These are phyloP conservation scores for Hemicordylus capensis DNA, from an alignment of 2,113 vertebrate species.

Conservation along the genomic window DNA sequence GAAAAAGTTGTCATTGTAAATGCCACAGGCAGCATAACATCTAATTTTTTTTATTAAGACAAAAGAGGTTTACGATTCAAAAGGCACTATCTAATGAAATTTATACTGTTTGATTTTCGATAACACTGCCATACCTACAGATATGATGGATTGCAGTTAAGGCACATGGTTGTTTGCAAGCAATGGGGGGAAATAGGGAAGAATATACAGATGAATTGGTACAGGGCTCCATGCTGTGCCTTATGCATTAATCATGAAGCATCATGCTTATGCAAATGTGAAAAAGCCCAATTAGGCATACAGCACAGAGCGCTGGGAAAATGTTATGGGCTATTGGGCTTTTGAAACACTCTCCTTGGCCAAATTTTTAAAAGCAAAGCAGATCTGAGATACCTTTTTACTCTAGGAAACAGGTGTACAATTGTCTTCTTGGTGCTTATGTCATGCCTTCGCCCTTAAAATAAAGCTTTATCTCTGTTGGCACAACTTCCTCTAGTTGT, in stretches of 20 bases:
- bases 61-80: constrained; percentile 37
- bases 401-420: constrained; percentile 74
- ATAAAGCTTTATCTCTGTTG: constrained; percentile 71
- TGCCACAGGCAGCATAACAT: not conserved
- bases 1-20: not conserved
- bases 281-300: constrained; percentile 72
- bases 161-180: constrained; percentile 54
- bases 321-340: constrained; percentile 68
- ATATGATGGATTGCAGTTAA: constrained; percentile 45
- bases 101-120: constrained; percentile 43
- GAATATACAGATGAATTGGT: constrained; percentile 56
- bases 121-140: constrained; percentile 33
- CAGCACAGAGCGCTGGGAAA: constrained; percentile 69
- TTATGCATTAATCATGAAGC: constrained; percentile 79
- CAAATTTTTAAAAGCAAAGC: constrained; percentile 75
- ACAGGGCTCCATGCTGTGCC: constrained; percentile 60
- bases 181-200: constrained; percentile 24
- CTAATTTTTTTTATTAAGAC: constrained; percentile 39
- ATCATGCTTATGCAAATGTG: constrained; percentile 73
- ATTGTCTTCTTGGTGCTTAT: constrained; percentile 70
- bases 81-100: constrained; percentile 22
- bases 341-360: constrained; percentile 71
- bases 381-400: constrained; percentile 69
- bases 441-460: constrained; percentile 71
- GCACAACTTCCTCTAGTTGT: constrained; percentile 62